Percentiles rank a stretch among this genome's conserved stretches.
Conservation (phyloP, 2,888 invertebrate species). For the Limenitis arthemis region DNA sequence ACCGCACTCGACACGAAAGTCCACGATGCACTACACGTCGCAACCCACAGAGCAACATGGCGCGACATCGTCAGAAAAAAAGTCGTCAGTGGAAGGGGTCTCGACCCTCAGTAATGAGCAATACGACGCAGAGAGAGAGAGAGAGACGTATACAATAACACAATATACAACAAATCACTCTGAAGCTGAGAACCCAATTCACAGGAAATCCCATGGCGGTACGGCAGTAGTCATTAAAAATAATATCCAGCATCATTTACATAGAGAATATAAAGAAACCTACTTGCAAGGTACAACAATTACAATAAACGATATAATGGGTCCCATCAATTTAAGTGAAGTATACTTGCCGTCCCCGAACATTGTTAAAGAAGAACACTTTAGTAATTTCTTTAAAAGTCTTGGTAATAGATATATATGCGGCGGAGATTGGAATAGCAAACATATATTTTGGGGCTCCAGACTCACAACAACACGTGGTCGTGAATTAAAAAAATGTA, state of each 20-base stretch:
- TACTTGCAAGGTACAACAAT: not conserved
- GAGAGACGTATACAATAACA: too few relatives aligned
- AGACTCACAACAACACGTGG: constrained; percentile 8
- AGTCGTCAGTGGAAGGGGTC: too few relatives aligned
- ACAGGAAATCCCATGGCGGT: not conserved
- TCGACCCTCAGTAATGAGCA: too few relatives aligned
- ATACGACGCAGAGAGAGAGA: too few relatives aligned
- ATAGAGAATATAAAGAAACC: not conserved
- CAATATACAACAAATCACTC: constrained; percentile 1
- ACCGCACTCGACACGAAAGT: too few relatives aligned
- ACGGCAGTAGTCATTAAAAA: not conserved
- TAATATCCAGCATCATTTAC: not conserved
- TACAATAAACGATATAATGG: too few relatives aligned
- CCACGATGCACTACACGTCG: too few relatives aligned
- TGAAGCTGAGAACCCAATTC: not conserved
- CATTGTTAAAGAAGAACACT: not conserved
- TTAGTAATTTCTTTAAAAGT: not conserved
- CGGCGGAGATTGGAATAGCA: too few relatives aligned
- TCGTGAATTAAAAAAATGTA: not conserved
- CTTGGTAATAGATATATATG: constrained; percentile 14
- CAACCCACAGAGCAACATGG: too few relatives aligned
- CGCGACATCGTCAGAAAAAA: too few relatives aligned
- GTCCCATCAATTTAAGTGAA: too few relatives aligned
- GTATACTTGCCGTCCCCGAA: too few relatives aligned
- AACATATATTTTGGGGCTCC: constrained; percentile 15